phyloP scores from a whole-genome alignment of 1,140 invertebrate species.

The Trissolcus basalis region DNA sequence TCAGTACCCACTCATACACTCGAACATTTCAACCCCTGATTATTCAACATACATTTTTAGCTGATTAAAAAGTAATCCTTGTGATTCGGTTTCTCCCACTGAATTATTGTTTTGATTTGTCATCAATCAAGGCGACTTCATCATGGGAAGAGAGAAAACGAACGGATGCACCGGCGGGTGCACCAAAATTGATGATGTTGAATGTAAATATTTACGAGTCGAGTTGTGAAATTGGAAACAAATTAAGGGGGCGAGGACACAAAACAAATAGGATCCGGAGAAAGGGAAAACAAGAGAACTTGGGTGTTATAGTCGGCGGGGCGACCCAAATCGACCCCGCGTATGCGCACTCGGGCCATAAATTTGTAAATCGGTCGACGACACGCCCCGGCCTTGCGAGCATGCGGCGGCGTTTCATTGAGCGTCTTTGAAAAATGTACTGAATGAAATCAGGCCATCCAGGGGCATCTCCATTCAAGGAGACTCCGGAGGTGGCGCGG shows the following conservation, averaged over 20 bases:
- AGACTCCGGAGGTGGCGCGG: conserved; percentile 36
- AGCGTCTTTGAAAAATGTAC: conserved; percentile 57
- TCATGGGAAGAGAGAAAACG: too few species aligned
- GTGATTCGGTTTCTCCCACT: too few species aligned
- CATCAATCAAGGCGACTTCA: too few species aligned
- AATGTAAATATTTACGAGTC: conserved; percentile 21
- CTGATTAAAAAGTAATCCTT: too few species aligned
- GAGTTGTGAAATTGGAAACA: conserved; percentile 13
- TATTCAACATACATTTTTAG: too few species aligned
- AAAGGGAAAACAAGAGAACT: conserved; percentile 7
- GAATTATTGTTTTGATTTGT: too few species aligned
- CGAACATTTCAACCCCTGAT: too few species aligned
- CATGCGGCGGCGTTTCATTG: conserved; percentile 58
- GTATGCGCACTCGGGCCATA: conserved; percentile 54
- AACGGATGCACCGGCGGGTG: background rate
- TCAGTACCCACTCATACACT: too few species aligned
- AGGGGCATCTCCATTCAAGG: conserved; percentile 57
- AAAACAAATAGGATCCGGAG: conserved; percentile 18
- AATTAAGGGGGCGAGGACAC: conserved; percentile 21
- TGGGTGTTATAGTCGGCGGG: conserved; percentile 4
- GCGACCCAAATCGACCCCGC: conserved; percentile 51
- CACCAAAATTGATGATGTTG: background rate
- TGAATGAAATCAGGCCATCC: conserved; percentile 68
- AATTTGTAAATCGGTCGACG: conserved; percentile 59
- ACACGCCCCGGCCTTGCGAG: conserved; percentile 56